Evolutionary conservation across 2,113 vertebrate genomes (phyloP).

Genomic region (Microtus pennsylvanicus): DNA sequence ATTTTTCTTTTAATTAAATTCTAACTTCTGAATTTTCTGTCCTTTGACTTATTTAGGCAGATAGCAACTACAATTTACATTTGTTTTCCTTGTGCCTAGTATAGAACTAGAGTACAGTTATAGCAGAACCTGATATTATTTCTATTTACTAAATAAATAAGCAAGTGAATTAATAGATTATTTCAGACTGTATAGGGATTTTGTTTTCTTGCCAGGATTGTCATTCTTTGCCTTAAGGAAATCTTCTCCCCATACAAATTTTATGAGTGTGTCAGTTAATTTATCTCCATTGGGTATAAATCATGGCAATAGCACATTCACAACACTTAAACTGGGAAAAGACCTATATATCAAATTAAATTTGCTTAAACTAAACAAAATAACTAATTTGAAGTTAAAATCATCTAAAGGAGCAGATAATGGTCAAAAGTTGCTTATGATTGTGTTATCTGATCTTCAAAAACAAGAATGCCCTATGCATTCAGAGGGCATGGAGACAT

Average conservation of each 20-base stretch:
- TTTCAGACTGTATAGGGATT: not conserved
- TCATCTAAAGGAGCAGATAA: not conserved
- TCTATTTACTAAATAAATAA: constrained; percentile 22
- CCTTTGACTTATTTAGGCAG: not conserved
- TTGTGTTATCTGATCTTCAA: not conserved
- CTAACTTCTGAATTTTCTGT: not conserved
- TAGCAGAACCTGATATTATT: not conserved
- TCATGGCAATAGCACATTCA: not conserved
- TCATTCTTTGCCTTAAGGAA: not conserved
- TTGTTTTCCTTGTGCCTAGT: not conserved
- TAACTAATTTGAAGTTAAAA: not conserved
- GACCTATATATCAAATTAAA: constrained; percentile 1
- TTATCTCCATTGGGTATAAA: not conserved
- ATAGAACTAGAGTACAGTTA: not conserved
- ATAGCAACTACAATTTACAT: not conserved
- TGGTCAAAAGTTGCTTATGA: not conserved
- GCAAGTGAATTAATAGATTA: not conserved
- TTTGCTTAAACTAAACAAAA: not conserved
- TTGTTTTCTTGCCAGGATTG: not conserved
- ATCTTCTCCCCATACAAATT: not conserved
- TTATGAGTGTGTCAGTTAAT: not conserved
- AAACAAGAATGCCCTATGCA: not conserved
- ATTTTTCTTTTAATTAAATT: not conserved
- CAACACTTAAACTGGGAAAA: not conserved
- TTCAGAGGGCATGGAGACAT: not conserved